Evolutionary conservation across 2,113 vertebrate species (phyloP).

Genomic region (Pan troglodytes): NHGRI_mPanTro3-v2.1_pri NC_072401.2:167574001-167574500

Average conservation of each 20-base stretch:
- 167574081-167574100: neutral
- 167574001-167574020: neutral
- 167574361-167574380: neutral
- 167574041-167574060: neutral
- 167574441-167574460: neutral
- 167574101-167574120: conserved; percentile 6
- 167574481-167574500: neutral
- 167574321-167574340: neutral
- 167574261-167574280: neutral
- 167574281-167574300: conserved; percentile 18
- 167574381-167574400: neutral
- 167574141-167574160: conserved; percentile 51
- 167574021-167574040: neutral
- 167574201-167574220: conserved; percentile 57
- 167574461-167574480: neutral
- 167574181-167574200: conserved; percentile 37
- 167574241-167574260: conserved; percentile 41
- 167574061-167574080: neutral
- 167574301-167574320: conserved; percentile 24
- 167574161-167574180: conserved; percentile 52
- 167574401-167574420: fast-evolving
- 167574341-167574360: neutral
- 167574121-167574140: conserved; percentile 46
- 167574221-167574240: conserved; percentile 43
- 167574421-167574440: too few relatives aligned